A percentile compares a stretch with the other conserved stretches of the same genome.
These are phyloP conservation scores for Drosophila grimshawi DNA, from an alignment of 1,140 invertebrate genomes.

Conservation along the genomic window DNA sequence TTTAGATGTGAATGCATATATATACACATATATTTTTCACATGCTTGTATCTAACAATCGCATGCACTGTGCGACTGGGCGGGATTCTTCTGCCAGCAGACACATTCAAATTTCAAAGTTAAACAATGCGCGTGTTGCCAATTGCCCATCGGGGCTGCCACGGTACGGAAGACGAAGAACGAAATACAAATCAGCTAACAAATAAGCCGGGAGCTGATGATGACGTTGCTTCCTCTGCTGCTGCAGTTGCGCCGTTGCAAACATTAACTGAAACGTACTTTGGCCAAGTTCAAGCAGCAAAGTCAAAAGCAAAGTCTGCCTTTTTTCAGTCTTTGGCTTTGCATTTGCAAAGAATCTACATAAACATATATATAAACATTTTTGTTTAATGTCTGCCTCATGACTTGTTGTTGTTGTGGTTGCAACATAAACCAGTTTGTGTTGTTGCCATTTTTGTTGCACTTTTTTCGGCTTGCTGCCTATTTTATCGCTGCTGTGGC, in stretches of 20 bases:
- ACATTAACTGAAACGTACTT: conserved; percentile 41
- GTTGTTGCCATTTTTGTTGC: conserved; percentile 43
- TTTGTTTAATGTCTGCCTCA: conserved; percentile 24
- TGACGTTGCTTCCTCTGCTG: neutral
- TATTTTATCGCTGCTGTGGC: conserved; percentile 8
- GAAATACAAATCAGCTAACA: conserved; percentile 52
- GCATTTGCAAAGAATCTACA: conserved; percentile 29
- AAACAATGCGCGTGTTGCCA: conserved; percentile 52
- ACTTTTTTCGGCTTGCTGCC: conserved; percentile 24
- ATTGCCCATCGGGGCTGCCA: conserved; percentile 1
- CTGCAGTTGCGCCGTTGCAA: conserved; percentile 28
- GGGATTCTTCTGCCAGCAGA: neutral
- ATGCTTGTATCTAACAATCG: conserved; percentile 50
- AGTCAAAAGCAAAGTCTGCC: conserved; percentile 34
- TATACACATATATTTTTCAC: conserved; percentile 18
- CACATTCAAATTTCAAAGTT: conserved; percentile 70
- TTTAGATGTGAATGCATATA: conserved; percentile 3
- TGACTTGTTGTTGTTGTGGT: conserved; percentile 33
- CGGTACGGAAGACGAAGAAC: neutral
- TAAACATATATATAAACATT: neutral
- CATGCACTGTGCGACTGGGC: conserved; percentile 23
- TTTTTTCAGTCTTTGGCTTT: conserved; percentile 5
- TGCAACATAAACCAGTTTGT: conserved; percentile 67
- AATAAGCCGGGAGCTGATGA: conserved; percentile 14
- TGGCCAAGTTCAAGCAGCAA: conserved; percentile 71